Conservation (phyloP, 2,888 invertebrate species). For the Malthinus flaveolus region DNA sequence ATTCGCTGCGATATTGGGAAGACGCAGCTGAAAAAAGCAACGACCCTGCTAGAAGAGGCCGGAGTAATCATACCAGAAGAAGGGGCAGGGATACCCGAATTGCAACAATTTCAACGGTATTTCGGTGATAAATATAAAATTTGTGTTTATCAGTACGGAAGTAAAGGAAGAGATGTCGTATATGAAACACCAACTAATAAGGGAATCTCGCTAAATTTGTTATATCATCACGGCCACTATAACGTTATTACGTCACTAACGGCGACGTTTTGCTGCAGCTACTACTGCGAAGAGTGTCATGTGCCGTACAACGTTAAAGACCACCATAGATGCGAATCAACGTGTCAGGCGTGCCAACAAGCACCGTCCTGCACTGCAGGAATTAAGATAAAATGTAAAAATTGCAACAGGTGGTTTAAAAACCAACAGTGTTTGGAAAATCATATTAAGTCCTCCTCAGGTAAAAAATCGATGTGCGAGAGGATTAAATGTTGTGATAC, state of each 20-base stretch:
- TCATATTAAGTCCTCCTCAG: conserved; percentile 4
- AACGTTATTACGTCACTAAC: conserved; percentile 37
- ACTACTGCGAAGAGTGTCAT: conserved; percentile 37
- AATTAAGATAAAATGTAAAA: conserved; percentile 12
- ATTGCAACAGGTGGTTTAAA: conserved; percentile 20
- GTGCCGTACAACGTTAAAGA: conserved; percentile 27
- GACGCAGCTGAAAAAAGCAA: no score
- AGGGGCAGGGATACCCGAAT: conserved; percentile 15
- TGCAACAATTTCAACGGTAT: conserved; percentile 12
- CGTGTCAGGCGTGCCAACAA: conserved; percentile 16
- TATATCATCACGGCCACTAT: conserved; percentile 32
- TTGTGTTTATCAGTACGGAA: conserved; percentile 24
- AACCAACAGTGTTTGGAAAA: conserved; percentile 17
- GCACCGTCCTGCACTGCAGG: conserved; percentile 14
- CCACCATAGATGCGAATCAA: conserved; percentile 22
- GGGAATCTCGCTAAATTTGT: conserved; percentile 29
- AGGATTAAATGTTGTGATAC: conserved; percentile 10
- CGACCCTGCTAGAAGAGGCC: no score
- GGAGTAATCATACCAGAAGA: conserved; percentile 6
- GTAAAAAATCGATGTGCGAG: neutral
- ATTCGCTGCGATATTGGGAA: conserved; percentile 9
- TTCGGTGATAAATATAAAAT: conserved; percentile 19
- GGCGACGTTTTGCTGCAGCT: conserved; percentile 32
- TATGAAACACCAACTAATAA: conserved; percentile 17
- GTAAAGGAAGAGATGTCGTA: conserved; percentile 19